These are phyloP conservation scores for Pristionchus japonicus DNA, from an alignment of 2,888 invertebrate genomes.

Conservation along the genomic window DNA sequence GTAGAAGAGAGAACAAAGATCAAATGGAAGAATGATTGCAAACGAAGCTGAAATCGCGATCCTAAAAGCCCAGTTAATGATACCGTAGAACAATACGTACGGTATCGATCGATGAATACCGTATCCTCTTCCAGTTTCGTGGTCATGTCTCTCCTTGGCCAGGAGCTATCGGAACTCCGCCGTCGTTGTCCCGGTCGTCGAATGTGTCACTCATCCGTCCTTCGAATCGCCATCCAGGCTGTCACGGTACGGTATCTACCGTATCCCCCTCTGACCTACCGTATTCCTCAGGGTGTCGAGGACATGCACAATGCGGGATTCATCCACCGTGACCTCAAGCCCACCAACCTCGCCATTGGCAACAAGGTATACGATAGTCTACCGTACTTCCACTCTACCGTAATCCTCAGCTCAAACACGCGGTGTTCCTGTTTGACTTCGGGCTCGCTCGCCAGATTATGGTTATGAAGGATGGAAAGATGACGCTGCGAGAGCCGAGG, in stretches of 20 bases:
- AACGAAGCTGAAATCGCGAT: too few relatives aligned
- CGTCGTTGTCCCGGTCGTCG: too few relatives aligned
- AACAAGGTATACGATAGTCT: slow-evolving; percentile 38
- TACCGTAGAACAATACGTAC: too few relatives aligned
- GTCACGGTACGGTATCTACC: too few relatives aligned
- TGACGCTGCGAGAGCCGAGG: slow-evolving; percentile 65
- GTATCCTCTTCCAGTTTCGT: too few relatives aligned
- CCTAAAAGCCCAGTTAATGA: too few relatives aligned
- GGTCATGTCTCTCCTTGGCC: slow-evolving; percentile 70
- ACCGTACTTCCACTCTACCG: background rate
- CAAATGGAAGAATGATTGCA: too few relatives aligned
- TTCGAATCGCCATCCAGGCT: too few relatives aligned
- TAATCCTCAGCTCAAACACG: slow-evolving; percentile 43
- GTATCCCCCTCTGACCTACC: slow-evolving; percentile 50
- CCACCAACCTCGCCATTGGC: slow-evolving; percentile 33
- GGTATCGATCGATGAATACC: too few relatives aligned
- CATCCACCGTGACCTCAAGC: too few relatives aligned
- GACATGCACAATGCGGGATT: too few relatives aligned
- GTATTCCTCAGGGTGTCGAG: slow-evolving; percentile 51
- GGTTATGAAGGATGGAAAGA: slow-evolving; percentile 86
- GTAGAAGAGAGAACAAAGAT: too few relatives aligned
- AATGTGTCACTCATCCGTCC: slow-evolving; percentile 55
- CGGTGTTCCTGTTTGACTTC: slow-evolving; percentile 70
- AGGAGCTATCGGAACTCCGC: slow-evolving; percentile 64
- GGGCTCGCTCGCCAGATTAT: slow-evolving; percentile 69